These are phyloP conservation scores for Sylvia atricapilla DNA, from an alignment of 2,113 vertebrate genomes.

Conservation along the genomic window DNA sequence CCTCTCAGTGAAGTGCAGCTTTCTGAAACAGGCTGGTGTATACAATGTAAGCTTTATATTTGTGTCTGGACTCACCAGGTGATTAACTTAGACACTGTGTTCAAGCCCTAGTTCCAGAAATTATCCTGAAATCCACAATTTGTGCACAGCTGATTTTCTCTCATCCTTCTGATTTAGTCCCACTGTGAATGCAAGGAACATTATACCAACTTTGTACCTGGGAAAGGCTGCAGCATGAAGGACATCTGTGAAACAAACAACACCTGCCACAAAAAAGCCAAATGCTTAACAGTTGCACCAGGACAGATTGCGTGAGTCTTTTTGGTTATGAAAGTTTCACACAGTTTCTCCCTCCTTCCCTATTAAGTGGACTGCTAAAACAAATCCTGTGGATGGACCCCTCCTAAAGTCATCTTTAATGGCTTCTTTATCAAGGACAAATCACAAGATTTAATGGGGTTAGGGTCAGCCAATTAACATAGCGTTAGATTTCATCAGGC, in stretches of 20 bases:
- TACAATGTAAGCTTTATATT: background rate
- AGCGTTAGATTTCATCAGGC: background rate
- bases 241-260: conserved; percentile 78
- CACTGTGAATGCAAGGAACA: conserved; percentile 90
- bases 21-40: background rate
- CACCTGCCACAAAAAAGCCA: conserved; percentile 83
- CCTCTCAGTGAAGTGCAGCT: background rate
- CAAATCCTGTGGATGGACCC: background rate
- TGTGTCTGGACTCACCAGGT: background rate
- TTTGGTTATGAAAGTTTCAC: background rate
- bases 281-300: conserved; percentile 75
- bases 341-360: background rate
- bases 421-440: background rate
- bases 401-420: background rate
- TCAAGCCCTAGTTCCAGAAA: background rate
- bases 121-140: background rate
- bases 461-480: background rate
- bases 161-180: conserved; percentile 70
- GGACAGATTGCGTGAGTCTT: conserved; percentile 79
- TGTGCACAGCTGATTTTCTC: background rate
- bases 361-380: background rate
- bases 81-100: background rate
- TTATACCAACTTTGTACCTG: conserved; percentile 69
- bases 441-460: background rate
- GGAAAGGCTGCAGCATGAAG: conserved; percentile 76